phyloP scores from a whole-genome alignment of 2,113 vertebrate species.

The Xyliphius kryptos region DNA sequence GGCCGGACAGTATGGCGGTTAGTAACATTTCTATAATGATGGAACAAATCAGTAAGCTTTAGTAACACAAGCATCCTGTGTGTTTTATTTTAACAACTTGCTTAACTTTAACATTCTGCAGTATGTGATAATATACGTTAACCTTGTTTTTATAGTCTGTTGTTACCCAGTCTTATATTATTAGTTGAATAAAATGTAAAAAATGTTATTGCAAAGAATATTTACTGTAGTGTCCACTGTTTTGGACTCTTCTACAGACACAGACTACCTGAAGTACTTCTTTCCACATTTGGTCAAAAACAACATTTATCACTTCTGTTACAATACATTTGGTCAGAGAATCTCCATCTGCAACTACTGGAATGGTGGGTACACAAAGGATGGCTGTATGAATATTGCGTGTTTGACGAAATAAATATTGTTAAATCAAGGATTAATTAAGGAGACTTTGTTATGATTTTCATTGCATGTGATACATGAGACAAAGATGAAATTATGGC shows the following conservation, averaged over 20 bases:
- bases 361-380: slow-evolving; percentile 69
- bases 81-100: too few relatives aligned
- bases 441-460: too few relatives aligned
- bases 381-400: neutral
- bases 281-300: slow-evolving; percentile 79
- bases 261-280: slow-evolving; percentile 75
- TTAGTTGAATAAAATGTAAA: too few relatives aligned
- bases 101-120: too few relatives aligned
- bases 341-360: slow-evolving; percentile 91
- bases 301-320: slow-evolving; percentile 79
- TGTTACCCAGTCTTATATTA: too few relatives aligned
- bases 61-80: too few relatives aligned
- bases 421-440: neutral
- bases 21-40: neutral
- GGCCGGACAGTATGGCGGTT: slow-evolving; percentile 84
- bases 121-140: too few relatives aligned
- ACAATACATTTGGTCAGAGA: slow-evolving; percentile 64
- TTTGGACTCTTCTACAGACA: slow-evolving; percentile 53
- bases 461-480: too few relatives aligned
- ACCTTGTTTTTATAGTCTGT: too few relatives aligned
- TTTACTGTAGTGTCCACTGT: slow-evolving; percentile 6
- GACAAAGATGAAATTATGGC: too few relatives aligned
- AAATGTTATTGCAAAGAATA: too few relatives aligned
- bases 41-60: too few relatives aligned
- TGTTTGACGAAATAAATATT: neutral